Percentiles rank a stretch among this genome's conserved stretches.
Evolutionary conservation across 2,113 vertebrate genomes (phyloP).

Genomic region (Hipposideros armiger): DNA sequence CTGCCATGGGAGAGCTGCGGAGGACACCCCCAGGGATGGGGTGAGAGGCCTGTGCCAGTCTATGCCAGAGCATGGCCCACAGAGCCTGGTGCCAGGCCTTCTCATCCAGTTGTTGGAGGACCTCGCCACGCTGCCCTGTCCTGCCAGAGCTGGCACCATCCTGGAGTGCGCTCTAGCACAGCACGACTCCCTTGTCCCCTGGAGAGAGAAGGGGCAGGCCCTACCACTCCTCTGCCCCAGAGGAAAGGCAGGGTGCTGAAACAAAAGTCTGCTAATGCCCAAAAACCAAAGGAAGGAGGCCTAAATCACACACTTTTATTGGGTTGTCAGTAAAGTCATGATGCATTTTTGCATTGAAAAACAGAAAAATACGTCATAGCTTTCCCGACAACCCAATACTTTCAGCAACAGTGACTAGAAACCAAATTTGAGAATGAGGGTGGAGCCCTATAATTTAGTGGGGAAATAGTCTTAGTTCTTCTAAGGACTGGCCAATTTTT

Average conservation of each 20-base stretch:
- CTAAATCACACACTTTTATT: background rate
- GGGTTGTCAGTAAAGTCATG: too few relatives aligned
- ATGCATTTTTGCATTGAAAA: too few relatives aligned
- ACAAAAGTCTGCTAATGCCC: background rate
- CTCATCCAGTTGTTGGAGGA: background rate
- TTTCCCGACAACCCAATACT: background rate
- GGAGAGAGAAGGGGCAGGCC: background rate
- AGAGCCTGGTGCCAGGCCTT: background rate
- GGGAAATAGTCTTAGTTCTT: background rate
- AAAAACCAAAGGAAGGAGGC: background rate
- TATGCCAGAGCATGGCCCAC: background rate
- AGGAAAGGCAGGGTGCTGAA: background rate
- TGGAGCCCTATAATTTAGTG: background rate
- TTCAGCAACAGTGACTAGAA: background rate
- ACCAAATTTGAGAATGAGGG: background rate
- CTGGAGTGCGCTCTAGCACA: background rate
- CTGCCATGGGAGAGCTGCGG: background rate
- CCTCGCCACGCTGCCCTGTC: background rate
- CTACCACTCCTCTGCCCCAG: too few relatives aligned
- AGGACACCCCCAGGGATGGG: background rate
- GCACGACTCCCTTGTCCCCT: background rate
- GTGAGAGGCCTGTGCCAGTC: background rate
- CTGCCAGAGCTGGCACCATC: background rate
- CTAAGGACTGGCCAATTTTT: background rate
- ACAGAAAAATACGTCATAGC: too few relatives aligned